Evolutionary conservation across 2,888 invertebrate species (phyloP).

Genomic region (Macaria liturata): DNA sequence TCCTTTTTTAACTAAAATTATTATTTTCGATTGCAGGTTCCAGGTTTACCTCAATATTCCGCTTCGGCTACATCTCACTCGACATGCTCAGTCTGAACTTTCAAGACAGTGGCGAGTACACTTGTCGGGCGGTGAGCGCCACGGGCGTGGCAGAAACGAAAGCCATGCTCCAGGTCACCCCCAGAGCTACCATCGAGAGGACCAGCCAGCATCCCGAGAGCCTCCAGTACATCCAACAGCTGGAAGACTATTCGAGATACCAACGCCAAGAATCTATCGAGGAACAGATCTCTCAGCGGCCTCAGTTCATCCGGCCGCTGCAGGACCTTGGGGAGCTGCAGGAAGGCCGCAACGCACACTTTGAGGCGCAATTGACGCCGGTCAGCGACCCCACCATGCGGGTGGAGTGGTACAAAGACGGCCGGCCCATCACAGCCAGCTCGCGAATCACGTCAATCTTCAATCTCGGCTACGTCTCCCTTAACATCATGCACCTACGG

Average conservation of each 20-base stretch:
- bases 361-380: slow-evolving; percentile 95
- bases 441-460: slow-evolving; percentile 98
- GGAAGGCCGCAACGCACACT: slow-evolving; percentile 96
- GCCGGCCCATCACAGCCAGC: slow-evolving; percentile 97
- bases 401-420: slow-evolving; percentile 98
- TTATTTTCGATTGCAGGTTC: slow-evolving; percentile 86
- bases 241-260: slow-evolving; percentile 95
- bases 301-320: slow-evolving; percentile 94
- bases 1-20: too few relatives aligned
- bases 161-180: slow-evolving; percentile 91
- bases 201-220: slow-evolving; percentile 96
- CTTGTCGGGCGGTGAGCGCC: slow-evolving; percentile 93
- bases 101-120: slow-evolving; percentile 95
- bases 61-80: slow-evolving; percentile 98
- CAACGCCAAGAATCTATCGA: slow-evolving; percentile 93
- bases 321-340: slow-evolving; percentile 93
- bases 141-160: slow-evolving; percentile 94
- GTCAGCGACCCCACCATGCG: slow-evolving; percentile 97
- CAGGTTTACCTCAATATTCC: slow-evolving; percentile 96
- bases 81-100: slow-evolving; percentile 93
- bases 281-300: slow-evolving; percentile 90
- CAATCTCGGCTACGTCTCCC: slow-evolving; percentile 99
- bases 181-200: slow-evolving; percentile 92
- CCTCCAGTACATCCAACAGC: slow-evolving; percentile 93
- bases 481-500: slow-evolving; percentile 99